A percentile compares a stretch with the other conserved stretches of the same genome.
Conservation (phyloP, 2,888 invertebrate species). For the Phytoseiulus persimilis region DNA sequence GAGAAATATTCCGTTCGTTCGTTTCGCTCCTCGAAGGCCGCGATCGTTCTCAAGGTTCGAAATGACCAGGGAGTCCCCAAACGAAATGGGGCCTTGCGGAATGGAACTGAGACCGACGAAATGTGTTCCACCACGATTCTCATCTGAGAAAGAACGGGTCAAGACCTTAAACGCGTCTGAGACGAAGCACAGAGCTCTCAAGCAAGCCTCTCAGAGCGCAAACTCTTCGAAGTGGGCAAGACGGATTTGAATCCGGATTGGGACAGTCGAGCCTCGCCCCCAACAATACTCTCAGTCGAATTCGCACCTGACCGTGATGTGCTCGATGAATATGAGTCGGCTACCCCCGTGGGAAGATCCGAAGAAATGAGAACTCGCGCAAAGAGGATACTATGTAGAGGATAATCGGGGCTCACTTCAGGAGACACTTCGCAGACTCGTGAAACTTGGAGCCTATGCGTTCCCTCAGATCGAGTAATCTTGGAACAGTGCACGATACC, state of each 20-base stretch:
- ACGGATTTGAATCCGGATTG: neutral
- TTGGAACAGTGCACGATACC: neutral
- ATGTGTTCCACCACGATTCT: too few relatives aligned
- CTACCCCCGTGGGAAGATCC: too few relatives aligned
- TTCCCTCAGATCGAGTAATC: neutral
- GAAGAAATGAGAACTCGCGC: too few relatives aligned
- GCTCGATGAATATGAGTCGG: neutral
- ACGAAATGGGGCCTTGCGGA: too few relatives aligned
- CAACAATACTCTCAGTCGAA: neutral
- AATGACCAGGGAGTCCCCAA: too few relatives aligned
- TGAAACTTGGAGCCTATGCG: neutral
- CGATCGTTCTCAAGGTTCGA: too few relatives aligned
- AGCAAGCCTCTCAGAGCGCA: neutral
- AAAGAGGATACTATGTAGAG: neutral
- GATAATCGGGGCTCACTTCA: neutral
- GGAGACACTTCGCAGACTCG: neutral
- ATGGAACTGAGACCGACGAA: too few relatives aligned
- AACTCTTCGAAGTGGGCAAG: neutral
- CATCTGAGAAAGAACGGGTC: too few relatives aligned
- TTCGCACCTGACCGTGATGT: neutral
- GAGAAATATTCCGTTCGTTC: too few relatives aligned
- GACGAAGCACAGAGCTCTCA: neutral
- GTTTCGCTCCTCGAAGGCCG: too few relatives aligned
- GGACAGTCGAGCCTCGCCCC: neutral
- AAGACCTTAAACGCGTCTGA: too few relatives aligned